Base-by-base conservation (phyloP, 2,797 vertebrate species). In the Characodon lateralis region DNA sequence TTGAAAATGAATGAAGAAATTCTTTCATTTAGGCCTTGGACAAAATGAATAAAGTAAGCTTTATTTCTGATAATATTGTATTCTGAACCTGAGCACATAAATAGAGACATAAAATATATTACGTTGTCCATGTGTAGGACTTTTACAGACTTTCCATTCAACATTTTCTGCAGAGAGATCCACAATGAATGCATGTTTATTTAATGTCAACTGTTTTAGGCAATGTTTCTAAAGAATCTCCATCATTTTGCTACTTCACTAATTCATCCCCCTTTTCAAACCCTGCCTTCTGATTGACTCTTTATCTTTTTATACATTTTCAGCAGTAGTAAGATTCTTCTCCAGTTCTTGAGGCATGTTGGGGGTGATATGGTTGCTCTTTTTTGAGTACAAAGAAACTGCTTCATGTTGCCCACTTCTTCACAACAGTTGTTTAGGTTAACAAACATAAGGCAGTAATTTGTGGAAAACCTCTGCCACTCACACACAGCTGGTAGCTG, bases 31-130 rank as follows among this genome's bases (percentile, higher is more conserved):
- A 13, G 6, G 24, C 18, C 1, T 66, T 2, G 8, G 1, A 66
- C 46, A 35, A 72, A 78, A 78, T 53, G 71, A 78, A 78, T 58
- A 77, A 61, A 72, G 58, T 75, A 46, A 73, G 58, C 80, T 56
- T 53, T 4, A 39, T 3, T 35, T 39, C 1, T 22, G 35, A 65
- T 39, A 4, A 39, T 39, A 39, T 8, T 0, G 9, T 65, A 35
- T 39, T 39, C 7, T 39, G 6, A 65, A 39, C 31, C 61, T 39
- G 2, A 1, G 16, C 59, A 28, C 55, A 59, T 28, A 14, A 28
- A 14, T 13, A 28, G n/a, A n/a, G 14, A 28, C n/a, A 28, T 14
- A 28, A n/a, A 28, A 26, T 59, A 28, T 6, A 16, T 61, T 14
- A 4, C 28, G 28, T 61, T 61, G 14, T 31, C 16, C 14, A 61